These are phyloP conservation scores for Drosophila paranaensis DNA, from an alignment of 2,888 invertebrate genomes.

Conservation along the genomic window DNA sequence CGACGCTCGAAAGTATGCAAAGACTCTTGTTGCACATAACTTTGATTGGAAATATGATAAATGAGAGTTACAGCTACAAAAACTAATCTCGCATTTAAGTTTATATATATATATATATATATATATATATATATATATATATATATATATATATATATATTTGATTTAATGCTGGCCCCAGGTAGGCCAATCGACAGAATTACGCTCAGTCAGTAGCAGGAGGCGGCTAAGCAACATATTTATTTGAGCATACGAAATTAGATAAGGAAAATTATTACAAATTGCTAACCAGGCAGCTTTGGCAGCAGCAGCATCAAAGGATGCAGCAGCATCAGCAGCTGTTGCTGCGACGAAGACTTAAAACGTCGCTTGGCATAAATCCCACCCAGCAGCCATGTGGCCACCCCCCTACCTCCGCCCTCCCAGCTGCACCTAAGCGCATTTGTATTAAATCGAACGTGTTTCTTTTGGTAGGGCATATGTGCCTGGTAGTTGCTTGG, in stretches of 20 bases:
- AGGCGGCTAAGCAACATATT: constrained; percentile 24
- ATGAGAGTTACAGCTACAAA: constrained; percentile 2
- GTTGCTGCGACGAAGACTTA: constrained; percentile 74
- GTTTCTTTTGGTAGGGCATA: constrained; percentile 56
- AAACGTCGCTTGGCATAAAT: constrained; percentile 67
- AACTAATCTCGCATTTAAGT: not conserved
- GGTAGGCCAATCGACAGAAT: constrained; percentile 13
- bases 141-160: too few species aligned
- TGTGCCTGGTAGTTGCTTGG: constrained; percentile 32
- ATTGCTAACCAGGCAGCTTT: constrained; percentile 71
- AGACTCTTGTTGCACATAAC: constrained; percentile 16
- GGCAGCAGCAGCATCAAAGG: constrained; percentile 49
- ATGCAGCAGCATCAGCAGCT: constrained; percentile 55
- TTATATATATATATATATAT: too few species aligned
- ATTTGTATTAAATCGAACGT: constrained; percentile 79
- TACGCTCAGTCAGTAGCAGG: constrained; percentile 2
- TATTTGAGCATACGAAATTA: constrained; percentile 47
- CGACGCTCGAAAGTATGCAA: constrained; percentile 28
- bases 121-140: too few species aligned
- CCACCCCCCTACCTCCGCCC: not conserved
- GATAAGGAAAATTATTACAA: constrained; percentile 54
- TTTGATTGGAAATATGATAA: not conserved
- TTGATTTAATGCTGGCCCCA: not conserved
- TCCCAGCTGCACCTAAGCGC: constrained; percentile 53
- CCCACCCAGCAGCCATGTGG: constrained; percentile 43